Conservation (phyloP, 37 sponge, comb jelly and placozoan species). For the Spongilla lacustris region DNA sequence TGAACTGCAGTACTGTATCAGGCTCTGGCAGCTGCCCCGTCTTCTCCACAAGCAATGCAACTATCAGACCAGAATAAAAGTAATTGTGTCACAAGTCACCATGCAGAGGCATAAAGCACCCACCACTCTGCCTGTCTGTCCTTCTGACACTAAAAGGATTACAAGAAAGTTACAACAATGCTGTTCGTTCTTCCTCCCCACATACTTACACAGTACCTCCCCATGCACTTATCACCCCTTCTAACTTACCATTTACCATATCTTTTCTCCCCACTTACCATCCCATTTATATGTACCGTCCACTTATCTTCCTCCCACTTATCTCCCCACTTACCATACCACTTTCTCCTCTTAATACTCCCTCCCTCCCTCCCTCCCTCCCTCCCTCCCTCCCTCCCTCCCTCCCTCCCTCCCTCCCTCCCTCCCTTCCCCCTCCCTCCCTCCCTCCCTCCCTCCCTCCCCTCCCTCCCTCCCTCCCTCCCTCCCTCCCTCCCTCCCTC, state of each 20-base stretch:
- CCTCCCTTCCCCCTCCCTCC: not conserved
- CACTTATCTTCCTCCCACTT: no score
- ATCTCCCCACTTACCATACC: not conserved
- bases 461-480: not conserved
- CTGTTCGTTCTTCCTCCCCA: no score
- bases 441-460: not conserved
- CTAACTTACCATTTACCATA: no score
- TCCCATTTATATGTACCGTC: no score
- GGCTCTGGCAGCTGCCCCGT: conserved; percentile 21
- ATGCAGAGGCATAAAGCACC: not conserved
- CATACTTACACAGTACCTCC: no score
- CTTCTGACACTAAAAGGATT: not conserved
- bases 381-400: not conserved
- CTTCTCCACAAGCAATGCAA: not conserved
- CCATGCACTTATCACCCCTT: no score
- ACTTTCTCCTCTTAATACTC: not conserved
- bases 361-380: no score
- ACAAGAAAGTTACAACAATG: not conserved
- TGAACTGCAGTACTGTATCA: conserved; percentile 20
- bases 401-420: not conserved
- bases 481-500: not conserved
- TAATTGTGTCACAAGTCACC: not conserved
- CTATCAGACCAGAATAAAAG: not conserved
- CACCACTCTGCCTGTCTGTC: not conserved
- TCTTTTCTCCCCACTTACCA: no score